phyloP scores from a whole-genome alignment of 2,888 invertebrate species.

The Xanthia togata region DNA sequence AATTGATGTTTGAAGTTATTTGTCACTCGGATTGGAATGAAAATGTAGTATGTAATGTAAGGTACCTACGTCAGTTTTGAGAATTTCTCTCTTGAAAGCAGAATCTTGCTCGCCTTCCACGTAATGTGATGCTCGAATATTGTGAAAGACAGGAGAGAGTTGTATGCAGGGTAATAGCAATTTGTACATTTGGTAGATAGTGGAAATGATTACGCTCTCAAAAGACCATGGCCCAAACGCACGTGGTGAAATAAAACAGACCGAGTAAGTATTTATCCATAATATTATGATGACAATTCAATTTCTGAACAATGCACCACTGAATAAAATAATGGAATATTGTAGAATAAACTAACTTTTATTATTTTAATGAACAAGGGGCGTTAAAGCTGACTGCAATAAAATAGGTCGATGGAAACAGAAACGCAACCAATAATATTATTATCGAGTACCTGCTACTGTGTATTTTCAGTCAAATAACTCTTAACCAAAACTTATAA shows the following conservation, averaged over 20 bases:
- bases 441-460: not conserved
- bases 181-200: constrained; percentile 4
- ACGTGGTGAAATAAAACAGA: not conserved
- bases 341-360: not conserved
- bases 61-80: not conserved
- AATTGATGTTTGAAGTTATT: constrained; percentile 19
- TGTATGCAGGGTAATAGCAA: not conserved
- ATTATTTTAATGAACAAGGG: not conserved
- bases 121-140: constrained; percentile 17
- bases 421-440: not conserved
- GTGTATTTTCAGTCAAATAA: not conserved
- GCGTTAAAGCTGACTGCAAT: not conserved
- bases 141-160: constrained; percentile 20
- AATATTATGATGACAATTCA: not conserved
- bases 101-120: constrained; percentile 15
- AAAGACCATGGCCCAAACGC: not conserved
- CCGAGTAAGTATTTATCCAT: not conserved
- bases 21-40: not conserved
- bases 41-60: constrained; percentile 4
- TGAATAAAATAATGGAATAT: not conserved
- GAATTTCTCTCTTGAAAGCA: constrained; percentile 16
- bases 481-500: too few species aligned
- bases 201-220: not conserved
- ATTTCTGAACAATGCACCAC: not conserved
- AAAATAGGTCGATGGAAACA: constrained; percentile 1